phyloP scores from a whole-genome alignment of 2,797 vertebrate species.

The Amblyraja radiata region DNA sequence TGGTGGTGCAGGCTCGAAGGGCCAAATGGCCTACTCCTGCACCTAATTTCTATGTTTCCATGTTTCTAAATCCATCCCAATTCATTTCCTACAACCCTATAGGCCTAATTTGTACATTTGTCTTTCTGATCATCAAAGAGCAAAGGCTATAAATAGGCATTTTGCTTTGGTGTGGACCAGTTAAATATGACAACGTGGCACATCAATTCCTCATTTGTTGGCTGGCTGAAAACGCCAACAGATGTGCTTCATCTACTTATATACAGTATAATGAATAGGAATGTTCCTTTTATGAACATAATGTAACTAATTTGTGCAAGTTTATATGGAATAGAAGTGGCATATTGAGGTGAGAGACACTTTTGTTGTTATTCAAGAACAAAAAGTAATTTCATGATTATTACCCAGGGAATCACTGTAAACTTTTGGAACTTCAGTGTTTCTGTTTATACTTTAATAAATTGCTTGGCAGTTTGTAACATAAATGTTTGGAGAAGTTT shows the following conservation, averaged over 20 bases:
- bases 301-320: neutral
- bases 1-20: no score
- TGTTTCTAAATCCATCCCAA: neutral
- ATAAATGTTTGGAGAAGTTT: neutral
- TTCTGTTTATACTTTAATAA: slow-evolving; percentile 1
- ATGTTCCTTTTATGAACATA: neutral
- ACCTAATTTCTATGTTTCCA: no score
- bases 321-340: neutral
- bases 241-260: neutral
- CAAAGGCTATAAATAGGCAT: neutral
- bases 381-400: no score
- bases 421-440: neutral
- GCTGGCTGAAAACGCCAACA: neutral
- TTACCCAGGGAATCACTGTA: neutral
- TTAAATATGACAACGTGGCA: neutral
- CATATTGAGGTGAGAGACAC: neutral
- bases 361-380: neutral
- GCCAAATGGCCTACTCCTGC: no score
- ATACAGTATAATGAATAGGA: neutral
- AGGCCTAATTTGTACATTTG: neutral
- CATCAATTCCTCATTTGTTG: neutral
- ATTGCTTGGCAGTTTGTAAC: neutral
- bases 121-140: neutral
- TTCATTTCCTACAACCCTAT: neutral
- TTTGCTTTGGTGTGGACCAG: neutral